A percentile compares a stretch with the other conserved stretches of the same genome.
phyloP scores from a whole-genome alignment of 2,797 vertebrate species.

The Brachyrhaphis roseni region DNA sequence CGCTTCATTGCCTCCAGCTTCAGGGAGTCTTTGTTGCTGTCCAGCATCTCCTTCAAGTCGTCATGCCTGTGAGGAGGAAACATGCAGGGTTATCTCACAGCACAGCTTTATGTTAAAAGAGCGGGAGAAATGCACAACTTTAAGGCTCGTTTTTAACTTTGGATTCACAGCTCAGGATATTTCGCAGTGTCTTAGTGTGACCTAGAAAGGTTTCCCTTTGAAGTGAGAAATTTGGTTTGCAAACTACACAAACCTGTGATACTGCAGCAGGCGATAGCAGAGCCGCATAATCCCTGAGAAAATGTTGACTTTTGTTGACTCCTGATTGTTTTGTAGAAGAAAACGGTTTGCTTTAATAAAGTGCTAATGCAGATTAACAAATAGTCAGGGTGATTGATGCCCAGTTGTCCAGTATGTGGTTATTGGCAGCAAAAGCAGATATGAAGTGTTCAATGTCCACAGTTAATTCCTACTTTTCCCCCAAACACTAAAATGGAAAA shows the following conservation, averaged over 20 bases:
- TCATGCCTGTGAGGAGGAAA: conserved; percentile 85
- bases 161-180: conserved; percentile 13
- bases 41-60: conserved; percentile 98
- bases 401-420: not conserved
- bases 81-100: conserved; percentile 10
- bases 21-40: conserved; percentile 98
- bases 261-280: conserved; percentile 27
- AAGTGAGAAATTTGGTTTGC: conserved; percentile 33
- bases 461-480: not conserved
- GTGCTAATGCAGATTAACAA: not conserved
- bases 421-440: not conserved
- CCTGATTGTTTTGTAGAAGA: conserved; percentile 1
- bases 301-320: conserved; percentile 15
- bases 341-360: not conserved
- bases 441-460: not conserved
- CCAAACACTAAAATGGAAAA: not conserved
- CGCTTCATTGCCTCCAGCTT: conserved; percentile 99
- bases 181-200: conserved; percentile 40
- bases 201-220: conserved; percentile 56
- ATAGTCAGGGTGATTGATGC: not conserved
- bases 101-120: not conserved
- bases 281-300: conserved; percentile 35
- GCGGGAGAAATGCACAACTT: not conserved
- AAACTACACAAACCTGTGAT: conserved; percentile 41
- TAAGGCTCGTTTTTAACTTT: conserved; percentile 23